Conservation (phyloP, 30 jellyfish, hydroid and myxozoan species). For the Mastigias papua region DNA sequence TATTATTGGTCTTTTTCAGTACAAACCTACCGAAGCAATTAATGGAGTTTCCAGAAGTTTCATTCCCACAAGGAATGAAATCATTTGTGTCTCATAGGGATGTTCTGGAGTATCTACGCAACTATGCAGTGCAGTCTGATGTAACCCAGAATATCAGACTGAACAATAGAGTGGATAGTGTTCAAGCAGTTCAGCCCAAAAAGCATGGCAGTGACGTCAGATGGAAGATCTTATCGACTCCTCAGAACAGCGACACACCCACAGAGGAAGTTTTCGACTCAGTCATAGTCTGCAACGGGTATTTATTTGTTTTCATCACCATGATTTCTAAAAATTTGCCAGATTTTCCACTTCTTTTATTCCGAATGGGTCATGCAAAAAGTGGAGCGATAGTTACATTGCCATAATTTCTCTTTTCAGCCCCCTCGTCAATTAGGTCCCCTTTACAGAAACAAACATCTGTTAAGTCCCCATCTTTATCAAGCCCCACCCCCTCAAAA, state of each 20-base stretch:
- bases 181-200: conserved; percentile 22
- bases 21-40: conserved; percentile 85
- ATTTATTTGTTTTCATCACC: not conserved
- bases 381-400: no score
- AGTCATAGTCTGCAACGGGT: conserved; percentile 92
- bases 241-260: conserved; percentile 5
- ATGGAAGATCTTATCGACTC: conserved; percentile 36
- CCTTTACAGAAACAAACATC: no score
- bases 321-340: not conserved
- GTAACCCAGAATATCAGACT: conserved; percentile 25
- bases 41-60: conserved; percentile 85
- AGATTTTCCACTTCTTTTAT: no score
- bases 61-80: conserved; percentile 53
- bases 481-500: no score
- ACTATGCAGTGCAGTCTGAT: conserved; percentile 43
- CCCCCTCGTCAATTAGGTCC: no score
- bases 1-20: no score
- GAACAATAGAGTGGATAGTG: conserved; percentile 43
- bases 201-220: conserved; percentile 5
- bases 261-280: conserved; percentile 57
- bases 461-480: no score
- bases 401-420: no score
- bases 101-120: conserved; percentile 60
- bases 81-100: conserved; percentile 69
- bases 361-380: no score